Conservation (phyloP, 2,113 vertebrate species). For the Montifringilla adamsi region DNA sequence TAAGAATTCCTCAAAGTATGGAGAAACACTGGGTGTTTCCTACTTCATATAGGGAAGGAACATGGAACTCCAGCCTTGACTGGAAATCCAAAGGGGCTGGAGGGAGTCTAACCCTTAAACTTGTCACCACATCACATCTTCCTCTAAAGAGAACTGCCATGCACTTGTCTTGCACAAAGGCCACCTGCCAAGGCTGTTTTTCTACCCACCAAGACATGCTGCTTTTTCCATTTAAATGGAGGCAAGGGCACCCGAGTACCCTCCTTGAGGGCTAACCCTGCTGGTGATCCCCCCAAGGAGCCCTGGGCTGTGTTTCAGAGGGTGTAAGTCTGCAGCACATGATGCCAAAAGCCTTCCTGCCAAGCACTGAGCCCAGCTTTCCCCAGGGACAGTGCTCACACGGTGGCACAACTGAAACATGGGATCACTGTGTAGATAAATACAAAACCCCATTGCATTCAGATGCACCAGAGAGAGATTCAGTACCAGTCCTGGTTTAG, state of each 20-base stretch:
- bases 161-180: neutral
- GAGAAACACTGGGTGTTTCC: neutral
- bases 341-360: neutral
- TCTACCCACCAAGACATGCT: neutral
- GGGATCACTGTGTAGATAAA: neutral
- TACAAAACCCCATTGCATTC: neutral
- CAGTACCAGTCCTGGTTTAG: neutral
- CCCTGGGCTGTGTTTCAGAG: neutral
- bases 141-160: neutral
- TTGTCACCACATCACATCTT: neutral
- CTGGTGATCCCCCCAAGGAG: neutral
- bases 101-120: neutral
- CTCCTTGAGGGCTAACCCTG: neutral
- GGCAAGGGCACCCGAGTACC: neutral
- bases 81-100: neutral
- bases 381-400: neutral
- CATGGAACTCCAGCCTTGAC: neutral
- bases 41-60: neutral
- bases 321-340: neutral
- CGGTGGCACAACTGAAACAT: rapidly evolving
- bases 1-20: neutral
- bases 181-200: neutral
- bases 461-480: neutral
- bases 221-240: neutral
- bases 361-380: neutral